Evolutionary conservation across 1,140 invertebrate genomes (phyloP).

Genomic region (Matsumurasca onukii): DNA sequence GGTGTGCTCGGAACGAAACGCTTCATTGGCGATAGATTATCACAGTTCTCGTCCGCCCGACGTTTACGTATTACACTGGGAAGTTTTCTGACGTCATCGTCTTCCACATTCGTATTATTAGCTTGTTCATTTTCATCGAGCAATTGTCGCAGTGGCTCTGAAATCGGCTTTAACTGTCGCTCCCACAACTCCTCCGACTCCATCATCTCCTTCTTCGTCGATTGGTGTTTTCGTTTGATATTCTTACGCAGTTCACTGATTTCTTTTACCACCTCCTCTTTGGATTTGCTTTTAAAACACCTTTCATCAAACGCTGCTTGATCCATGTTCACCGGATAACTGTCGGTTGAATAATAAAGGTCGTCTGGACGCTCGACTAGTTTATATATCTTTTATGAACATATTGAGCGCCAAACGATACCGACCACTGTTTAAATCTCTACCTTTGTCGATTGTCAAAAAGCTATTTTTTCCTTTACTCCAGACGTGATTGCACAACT

Average conservation of each 20-base stretch:
- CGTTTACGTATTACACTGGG: background rate
- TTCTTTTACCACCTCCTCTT: constrained; percentile 11
- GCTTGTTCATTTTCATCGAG: constrained; percentile 4
- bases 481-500: constrained; percentile 37
- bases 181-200: constrained; percentile 11
- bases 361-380: background rate
- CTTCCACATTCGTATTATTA: too few relatives aligned
- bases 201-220: background rate
- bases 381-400: constrained; percentile 4
- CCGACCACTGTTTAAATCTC: constrained; percentile 46
- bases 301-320: background rate
- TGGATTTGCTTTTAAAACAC: constrained; percentile 10
- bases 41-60: background rate
- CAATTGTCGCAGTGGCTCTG: constrained; percentile 4
- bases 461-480: constrained; percentile 46
- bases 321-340: background rate
- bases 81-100: background rate
- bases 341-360: background rate
- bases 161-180: background rate
- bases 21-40: background rate
- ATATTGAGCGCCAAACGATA: constrained; percentile 19
- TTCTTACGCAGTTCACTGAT: constrained; percentile 2
- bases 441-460: constrained; percentile 47
- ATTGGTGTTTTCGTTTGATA: constrained; percentile 8
- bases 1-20: background rate